A percentile compares a stretch with the other conserved stretches of the same genome.
These are phyloP conservation scores for Muscicapa adusta DNA, from an alignment of 2,113 vertebrate species.

Conservation along the genomic window DNA sequence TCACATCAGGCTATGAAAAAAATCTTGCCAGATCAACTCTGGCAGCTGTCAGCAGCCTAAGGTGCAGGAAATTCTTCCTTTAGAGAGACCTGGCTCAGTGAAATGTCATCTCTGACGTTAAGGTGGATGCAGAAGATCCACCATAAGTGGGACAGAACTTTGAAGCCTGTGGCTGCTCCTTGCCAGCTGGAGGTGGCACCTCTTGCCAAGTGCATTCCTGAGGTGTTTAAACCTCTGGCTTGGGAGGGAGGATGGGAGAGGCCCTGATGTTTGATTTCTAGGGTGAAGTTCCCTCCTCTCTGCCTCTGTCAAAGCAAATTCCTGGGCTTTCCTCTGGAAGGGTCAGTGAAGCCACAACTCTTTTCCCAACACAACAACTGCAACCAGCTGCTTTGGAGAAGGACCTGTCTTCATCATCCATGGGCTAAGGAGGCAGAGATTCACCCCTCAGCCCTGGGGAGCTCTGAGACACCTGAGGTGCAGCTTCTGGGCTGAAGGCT, in stretches of 20 bases:
- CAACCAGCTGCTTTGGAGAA: not conserved
- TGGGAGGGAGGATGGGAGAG: not conserved
- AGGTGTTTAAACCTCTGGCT: not conserved
- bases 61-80: slow-evolving; percentile 42
- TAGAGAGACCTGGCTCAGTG: slow-evolving; percentile 1
- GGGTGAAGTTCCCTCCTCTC: not conserved
- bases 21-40: slow-evolving; percentile 24
- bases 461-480: not conserved
- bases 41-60: slow-evolving; percentile 36
- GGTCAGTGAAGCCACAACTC: not conserved
- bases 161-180: not conserved
- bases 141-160: not conserved
- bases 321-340: not conserved
- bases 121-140: not conserved
- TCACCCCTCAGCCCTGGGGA: not conserved
- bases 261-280: not conserved
- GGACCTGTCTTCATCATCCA: not conserved
- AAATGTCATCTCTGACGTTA: slow-evolving; percentile 24
- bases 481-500: not conserved
- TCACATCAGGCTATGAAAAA: slow-evolving; percentile 1
- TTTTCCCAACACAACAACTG: not conserved
- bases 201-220: not conserved
- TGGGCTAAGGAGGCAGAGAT: not conserved
- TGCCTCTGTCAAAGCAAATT: not conserved
- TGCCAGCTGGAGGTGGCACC: not conserved